Evolutionary conservation across 2,113 vertebrate genomes (phyloP).

Genomic region (Meles meles): DNA sequence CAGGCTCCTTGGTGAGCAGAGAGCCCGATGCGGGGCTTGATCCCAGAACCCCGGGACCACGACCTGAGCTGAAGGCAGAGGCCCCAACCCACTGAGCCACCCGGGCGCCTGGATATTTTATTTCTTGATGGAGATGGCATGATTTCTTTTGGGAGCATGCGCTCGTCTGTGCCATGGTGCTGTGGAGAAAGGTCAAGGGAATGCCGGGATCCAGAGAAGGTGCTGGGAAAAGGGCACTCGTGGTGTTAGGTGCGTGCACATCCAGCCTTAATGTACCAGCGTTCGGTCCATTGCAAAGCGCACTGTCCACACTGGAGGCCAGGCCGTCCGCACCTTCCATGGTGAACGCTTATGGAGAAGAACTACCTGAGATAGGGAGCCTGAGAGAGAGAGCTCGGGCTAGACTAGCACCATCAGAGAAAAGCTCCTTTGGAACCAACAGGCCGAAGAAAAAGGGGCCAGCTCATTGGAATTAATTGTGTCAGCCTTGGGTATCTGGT

Average conservation of each 20-base stretch:
- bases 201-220: neutral
- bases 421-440: constrained; percentile 26
- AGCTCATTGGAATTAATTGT: constrained; percentile 69
- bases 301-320: neutral
- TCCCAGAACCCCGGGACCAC: too few species aligned
- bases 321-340: neutral
- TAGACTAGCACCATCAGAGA: constrained; percentile 49
- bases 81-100: too few species aligned
- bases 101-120: neutral
- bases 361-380: neutral
- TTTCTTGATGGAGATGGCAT: neutral
- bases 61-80: too few species aligned
- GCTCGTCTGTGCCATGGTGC: neutral
- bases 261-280: neutral
- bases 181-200: neutral
- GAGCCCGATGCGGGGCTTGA: too few species aligned
- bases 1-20: too few species aligned
- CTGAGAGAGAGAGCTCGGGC: neutral
- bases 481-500: constrained; percentile 59
- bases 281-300: neutral
- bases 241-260: neutral
- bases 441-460: constrained; percentile 46
- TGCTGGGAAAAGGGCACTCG: neutral
- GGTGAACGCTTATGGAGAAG: neutral
- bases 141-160: neutral